Conservation (phyloP, 2,888 invertebrate species). For the Mimachlamys varia region DNA sequence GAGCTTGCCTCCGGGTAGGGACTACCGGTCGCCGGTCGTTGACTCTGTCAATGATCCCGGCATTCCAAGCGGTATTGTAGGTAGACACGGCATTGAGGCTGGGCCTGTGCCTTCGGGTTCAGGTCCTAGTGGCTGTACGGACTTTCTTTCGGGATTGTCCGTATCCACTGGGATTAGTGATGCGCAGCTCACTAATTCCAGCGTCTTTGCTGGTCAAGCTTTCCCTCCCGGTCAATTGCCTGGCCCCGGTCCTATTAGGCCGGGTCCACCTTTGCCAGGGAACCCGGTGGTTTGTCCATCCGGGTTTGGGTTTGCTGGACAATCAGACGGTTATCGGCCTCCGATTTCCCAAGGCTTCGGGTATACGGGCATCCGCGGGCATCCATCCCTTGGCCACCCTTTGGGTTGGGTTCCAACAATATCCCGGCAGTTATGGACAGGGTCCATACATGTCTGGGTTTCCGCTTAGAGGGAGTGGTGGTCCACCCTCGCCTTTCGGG, state of each 20-base stretch:
- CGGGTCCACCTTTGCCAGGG: too few relatives aligned
- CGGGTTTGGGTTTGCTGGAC: too few relatives aligned
- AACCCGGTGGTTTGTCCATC: too few relatives aligned
- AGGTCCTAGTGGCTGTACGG: background rate
- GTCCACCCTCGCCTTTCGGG: background rate
- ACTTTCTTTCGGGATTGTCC: background rate
- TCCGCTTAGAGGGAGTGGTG: background rate
- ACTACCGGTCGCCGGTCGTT: background rate
- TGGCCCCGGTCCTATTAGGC: too few relatives aligned
- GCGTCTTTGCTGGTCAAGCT: too few relatives aligned
- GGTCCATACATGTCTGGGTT: background rate
- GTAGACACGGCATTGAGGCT: background rate
- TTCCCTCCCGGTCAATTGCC: too few relatives aligned
- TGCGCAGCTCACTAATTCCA: too few relatives aligned
- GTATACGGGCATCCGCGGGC: too few relatives aligned
- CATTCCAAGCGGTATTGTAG: background rate
- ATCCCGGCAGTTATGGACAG: background rate
- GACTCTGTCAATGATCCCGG: background rate
- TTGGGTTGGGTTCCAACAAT: background rate
- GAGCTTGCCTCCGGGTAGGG: background rate
- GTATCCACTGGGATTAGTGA: background rate
- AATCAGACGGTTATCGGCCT: too few relatives aligned
- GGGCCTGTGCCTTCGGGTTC: background rate
- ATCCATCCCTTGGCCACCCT: background rate
- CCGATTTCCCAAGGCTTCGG: too few relatives aligned